Conservation (phyloP, 2,888 invertebrate species). For the Pseudococcus longispinus region DNA sequence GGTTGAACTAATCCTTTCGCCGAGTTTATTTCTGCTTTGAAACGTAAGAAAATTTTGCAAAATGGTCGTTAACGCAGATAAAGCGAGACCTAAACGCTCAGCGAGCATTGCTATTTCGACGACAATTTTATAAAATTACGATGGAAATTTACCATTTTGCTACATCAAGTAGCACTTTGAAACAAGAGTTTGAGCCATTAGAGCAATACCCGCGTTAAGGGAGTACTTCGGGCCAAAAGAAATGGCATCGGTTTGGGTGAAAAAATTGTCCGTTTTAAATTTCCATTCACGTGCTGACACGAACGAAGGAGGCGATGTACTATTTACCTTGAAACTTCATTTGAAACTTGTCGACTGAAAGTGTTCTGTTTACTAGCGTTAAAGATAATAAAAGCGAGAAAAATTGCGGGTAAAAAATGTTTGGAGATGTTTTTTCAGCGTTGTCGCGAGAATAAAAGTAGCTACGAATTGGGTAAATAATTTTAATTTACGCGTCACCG, state of each 20-base stretch:
- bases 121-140: neutral
- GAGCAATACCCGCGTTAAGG: neutral
- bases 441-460: neutral
- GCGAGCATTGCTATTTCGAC: neutral
- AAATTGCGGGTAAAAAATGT: neutral
- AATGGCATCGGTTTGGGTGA: neutral
- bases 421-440: neutral
- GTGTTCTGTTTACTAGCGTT: neutral
- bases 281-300: neutral
- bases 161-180: neutral
- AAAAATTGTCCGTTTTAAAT: neutral
- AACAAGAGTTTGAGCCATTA: neutral
- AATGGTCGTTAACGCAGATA: neutral
- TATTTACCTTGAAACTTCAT: neutral
- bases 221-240: neutral
- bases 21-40: neutral
- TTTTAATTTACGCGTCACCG: neutral
- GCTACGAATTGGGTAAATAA: neutral
- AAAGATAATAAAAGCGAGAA: conserved; percentile 2
- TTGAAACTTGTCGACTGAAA: neutral
- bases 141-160: neutral
- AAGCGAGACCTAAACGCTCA: neutral
- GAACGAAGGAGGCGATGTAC: neutral
- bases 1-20: neutral
- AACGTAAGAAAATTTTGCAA: neutral